phyloP scores from a whole-genome alignment of 2,888 invertebrate genomes.

The Acronicta aceris region DNA sequence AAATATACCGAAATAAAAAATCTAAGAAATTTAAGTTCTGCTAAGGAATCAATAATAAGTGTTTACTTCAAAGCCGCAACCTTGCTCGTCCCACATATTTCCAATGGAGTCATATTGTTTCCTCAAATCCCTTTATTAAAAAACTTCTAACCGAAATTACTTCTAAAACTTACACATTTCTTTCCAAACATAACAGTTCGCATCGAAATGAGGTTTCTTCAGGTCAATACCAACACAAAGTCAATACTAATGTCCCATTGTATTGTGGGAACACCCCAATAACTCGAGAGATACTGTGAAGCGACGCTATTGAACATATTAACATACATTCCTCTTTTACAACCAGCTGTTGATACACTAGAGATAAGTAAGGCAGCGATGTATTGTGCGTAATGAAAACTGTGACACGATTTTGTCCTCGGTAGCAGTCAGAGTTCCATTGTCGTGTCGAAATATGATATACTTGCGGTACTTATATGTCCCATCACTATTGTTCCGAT shows the following conservation, averaged over 20 bases:
- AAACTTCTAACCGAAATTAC: background rate
- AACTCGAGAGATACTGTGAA: constrained; percentile 21
- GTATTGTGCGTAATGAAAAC: constrained; percentile 21
- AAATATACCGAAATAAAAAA: no score
- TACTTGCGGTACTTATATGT: constrained; percentile 53
- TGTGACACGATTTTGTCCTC: constrained; percentile 10
- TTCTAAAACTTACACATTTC: constrained; percentile 22
- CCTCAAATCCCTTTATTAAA: background rate
- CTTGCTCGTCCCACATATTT: background rate
- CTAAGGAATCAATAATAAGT: no score
- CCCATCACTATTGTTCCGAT: constrained; percentile 59
- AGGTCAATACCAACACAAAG: constrained; percentile 51
- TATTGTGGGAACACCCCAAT: constrained; percentile 44
- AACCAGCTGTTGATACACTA: constrained; percentile 5
- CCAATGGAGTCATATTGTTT: background rate
- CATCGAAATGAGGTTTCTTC: constrained; percentile 41
- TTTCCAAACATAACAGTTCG: constrained; percentile 32
- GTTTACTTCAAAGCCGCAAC: no score
- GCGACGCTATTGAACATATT: constrained; percentile 10
- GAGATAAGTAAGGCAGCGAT: constrained; percentile 22
- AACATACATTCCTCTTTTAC: constrained; percentile 31
- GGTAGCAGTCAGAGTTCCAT: constrained; percentile 38
- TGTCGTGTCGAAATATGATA: constrained; percentile 57
- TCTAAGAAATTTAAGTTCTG: no score
- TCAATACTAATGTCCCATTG: constrained; percentile 56